Evolutionary conservation across 1,140 invertebrate species (phyloP).

Genomic region (Pseudomyrmex gracilis): DNA sequence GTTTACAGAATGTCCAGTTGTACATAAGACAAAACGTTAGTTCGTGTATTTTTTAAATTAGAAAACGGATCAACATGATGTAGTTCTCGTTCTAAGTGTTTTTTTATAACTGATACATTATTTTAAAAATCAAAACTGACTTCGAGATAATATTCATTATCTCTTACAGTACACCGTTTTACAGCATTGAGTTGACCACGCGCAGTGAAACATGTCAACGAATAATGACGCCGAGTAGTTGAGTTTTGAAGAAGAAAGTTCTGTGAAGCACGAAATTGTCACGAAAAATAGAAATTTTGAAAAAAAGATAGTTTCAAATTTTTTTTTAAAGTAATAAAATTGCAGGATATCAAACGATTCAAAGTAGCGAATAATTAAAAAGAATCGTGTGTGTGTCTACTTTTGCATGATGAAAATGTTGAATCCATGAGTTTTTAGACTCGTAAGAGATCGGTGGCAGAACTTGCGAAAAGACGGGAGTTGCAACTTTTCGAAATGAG

Average conservation of each 20-base stretch:
- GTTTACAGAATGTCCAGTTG: neutral
- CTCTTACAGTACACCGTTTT: conserved; percentile 38
- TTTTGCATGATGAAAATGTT: neutral
- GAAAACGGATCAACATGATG: neutral
- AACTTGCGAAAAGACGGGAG: neutral
- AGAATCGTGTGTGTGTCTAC: no score
- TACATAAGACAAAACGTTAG: neutral
- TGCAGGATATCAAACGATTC: no score
- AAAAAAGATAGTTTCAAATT: no score
- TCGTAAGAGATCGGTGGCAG: neutral
- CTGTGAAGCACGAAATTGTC: no score
- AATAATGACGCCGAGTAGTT: conserved; percentile 15
- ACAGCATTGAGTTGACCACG: conserved; percentile 43
- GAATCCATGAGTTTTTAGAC: neutral
- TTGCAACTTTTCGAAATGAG: neutral
- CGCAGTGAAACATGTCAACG: conserved; percentile 25
- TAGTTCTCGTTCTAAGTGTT: neutral
- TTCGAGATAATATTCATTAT: conserved; percentile 53
- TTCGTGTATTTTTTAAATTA: conserved; percentile 1
- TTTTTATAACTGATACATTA: neutral
- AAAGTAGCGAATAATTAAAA: no score
- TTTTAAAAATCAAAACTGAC: neutral
- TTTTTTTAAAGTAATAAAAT: no score
- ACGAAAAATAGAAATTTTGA: no score
- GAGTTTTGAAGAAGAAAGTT: neutral